These are phyloP conservation scores for Alauda arvensis DNA, from an alignment of 2,797 vertebrate species.

Conservation along the genomic window DNA sequence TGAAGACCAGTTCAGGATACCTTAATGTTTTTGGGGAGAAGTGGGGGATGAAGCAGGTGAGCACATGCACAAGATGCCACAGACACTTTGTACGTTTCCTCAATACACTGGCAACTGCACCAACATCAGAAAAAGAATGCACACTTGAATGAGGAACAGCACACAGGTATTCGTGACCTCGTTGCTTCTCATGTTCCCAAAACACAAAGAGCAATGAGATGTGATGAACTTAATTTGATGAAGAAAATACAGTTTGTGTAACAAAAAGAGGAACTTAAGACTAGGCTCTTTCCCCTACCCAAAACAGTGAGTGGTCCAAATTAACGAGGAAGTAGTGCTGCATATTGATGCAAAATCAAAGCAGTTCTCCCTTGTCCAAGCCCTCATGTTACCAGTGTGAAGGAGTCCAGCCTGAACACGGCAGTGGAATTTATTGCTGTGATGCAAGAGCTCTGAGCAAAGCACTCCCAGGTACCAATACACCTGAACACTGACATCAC, in stretches of 20 bases:
- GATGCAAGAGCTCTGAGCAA: conserved; percentile 18
- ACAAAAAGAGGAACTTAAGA: not conserved
- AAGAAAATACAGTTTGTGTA: not conserved
- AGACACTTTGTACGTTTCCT: not conserved
- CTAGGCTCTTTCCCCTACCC: not conserved
- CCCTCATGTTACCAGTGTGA: not conserved
- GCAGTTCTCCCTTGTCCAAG: not conserved
- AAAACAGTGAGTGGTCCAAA: not conserved
- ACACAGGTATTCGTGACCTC: not conserved
- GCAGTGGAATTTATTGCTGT: conserved; percentile 13
- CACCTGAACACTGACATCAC: conserved; percentile 28
- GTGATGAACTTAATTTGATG: not conserved
- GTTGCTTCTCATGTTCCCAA: not conserved
- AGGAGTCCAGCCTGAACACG: not conserved
- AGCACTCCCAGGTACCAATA: not conserved
- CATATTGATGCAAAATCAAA: not conserved
- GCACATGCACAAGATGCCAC: not conserved
- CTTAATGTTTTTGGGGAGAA: not conserved
- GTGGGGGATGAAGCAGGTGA: not conserved
- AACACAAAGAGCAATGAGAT: not conserved
- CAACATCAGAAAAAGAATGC: not conserved
- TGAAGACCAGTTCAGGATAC: not conserved
- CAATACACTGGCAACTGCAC: not conserved
- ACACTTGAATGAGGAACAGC: not conserved
- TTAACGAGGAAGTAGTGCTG: not conserved